phyloP scores from a whole-genome alignment of 2,797 vertebrate genomes.

The Silurus lanzhouensis region DNA sequence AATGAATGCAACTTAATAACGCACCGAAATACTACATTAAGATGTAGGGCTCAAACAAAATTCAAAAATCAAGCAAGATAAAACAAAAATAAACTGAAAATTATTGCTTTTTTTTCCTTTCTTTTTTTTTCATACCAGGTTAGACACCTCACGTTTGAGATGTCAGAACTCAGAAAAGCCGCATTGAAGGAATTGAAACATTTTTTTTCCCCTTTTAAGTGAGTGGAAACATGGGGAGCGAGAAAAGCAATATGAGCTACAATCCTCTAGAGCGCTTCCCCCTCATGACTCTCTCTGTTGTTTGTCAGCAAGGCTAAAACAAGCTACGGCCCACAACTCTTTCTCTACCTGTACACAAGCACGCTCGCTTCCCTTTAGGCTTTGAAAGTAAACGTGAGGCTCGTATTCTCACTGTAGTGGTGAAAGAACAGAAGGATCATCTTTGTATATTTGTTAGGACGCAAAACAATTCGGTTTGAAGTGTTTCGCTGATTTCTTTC shows the following conservation, averaged over 20 bases:
- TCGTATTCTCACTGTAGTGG: background rate
- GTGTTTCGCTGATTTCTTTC: conserved; percentile 63
- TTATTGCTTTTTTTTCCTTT: background rate
- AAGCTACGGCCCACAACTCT: conserved; percentile 69
- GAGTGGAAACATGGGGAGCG: conserved; percentile 69
- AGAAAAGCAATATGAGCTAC: conserved; percentile 72
- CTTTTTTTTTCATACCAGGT: conserved; percentile 62
- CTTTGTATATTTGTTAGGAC: conserved; percentile 61
- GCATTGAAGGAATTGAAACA: conserved; percentile 66
- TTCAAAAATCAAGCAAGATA: conserved; percentile 50
- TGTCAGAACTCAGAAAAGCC: conserved; percentile 71
- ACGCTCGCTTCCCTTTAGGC: conserved; percentile 61
- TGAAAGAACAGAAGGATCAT: background rate
- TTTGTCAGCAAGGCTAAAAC: conserved; percentile 68
- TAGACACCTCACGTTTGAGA: conserved; percentile 73
- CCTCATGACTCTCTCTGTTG: conserved; percentile 66
- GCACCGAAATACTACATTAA: background rate
- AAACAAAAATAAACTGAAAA: conserved; percentile 60
- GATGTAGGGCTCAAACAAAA: background rate
- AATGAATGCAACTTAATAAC: background rate
- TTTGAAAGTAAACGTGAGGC: conserved; percentile 57
- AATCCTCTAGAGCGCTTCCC: conserved; percentile 72
- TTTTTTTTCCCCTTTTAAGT: conserved; percentile 68
- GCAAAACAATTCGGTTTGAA: conserved; percentile 59
- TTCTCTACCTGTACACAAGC: conserved; percentile 69